Evolutionary conservation across 1,140 invertebrate genomes (phyloP), one percentile per base, ranked within the genome.

Genomic region (Zophobas morio): DNA sequence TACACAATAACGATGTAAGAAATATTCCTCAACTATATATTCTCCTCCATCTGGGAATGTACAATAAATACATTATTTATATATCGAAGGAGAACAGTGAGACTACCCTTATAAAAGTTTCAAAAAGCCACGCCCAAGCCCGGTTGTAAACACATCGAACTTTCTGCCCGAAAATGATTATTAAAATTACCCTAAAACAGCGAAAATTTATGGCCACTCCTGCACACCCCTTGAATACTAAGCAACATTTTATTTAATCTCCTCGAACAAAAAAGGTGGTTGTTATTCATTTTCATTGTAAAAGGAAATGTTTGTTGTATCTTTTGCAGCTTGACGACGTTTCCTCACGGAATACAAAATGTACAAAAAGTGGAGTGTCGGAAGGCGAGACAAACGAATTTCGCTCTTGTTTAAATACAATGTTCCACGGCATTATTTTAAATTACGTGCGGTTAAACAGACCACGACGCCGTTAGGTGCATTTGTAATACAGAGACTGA

Each of bases 41-140:
- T 66, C 33, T 66, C 35, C 60, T 42, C 20, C 39, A 6, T 37
- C 42, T 5, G 37, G 33, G 35, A 42, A 66, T 66, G 33, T 42
- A 66, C 60, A 40, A 66, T 66, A 66, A 66, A 66, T 66, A 42
- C 37, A 66, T 66, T 42, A 66, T 66, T 66, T 66, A 66, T 66
- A 42, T 66, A 66, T 42, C 8, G 60, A 66, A 36, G 60, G 37
- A 40, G 39, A 20, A 20, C 20, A 20, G 60, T 66, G 39, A 37
- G 60, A 66, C 40, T 42, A 36, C 60, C 39, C 60, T 66, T 66
- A 66, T 66, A 66, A 66, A 66, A 66, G 39, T 66, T 66, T 66
- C 60, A 66, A 66, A 36, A 66, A 66, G 60, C 37, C 60, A 66
- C 8, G 60, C 60, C 60, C 39, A 42, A 42, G 6, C 6, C 40